Percentiles rank a stretch among this genome's conserved stretches.
phyloP scores from a whole-genome alignment of 2,113 vertebrate genomes.

The Alligator sinensis region DNA sequence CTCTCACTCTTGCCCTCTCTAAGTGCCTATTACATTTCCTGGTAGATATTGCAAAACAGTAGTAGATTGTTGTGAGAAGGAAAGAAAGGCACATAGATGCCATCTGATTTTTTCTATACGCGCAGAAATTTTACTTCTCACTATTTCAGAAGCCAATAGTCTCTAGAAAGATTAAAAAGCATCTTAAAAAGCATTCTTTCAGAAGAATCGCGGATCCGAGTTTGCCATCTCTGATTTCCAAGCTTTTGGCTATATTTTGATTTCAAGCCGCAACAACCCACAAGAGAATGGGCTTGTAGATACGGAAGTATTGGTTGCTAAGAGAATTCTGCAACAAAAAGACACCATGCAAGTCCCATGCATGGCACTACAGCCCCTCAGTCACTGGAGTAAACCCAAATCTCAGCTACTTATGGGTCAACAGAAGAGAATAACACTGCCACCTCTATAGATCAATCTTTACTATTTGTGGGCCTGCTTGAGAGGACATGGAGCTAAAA shows the following conservation, averaged over 20 bases:
- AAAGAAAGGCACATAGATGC: too few species aligned
- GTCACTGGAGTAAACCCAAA: constrained; percentile 17
- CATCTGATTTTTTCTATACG: neutral
- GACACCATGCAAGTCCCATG: neutral
- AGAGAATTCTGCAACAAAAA: neutral
- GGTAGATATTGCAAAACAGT: too few species aligned
- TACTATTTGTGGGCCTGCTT: neutral
- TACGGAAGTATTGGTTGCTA: neutral
- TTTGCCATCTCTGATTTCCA: neutral
- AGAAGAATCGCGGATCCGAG: neutral
- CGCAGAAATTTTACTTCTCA: neutral
- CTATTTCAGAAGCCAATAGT: neutral
- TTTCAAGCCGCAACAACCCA: neutral
- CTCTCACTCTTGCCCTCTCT: too few species aligned
- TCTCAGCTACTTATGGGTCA: constrained; percentile 32
- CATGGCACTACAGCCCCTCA: neutral
- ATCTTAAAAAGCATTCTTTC: neutral
- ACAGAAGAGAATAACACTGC: constrained; percentile 11
- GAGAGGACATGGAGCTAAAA: neutral
- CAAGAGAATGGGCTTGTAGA: neutral
- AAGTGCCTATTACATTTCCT: too few species aligned
- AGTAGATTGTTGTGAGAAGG: too few species aligned
- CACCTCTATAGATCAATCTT: neutral
- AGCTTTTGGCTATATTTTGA: neutral
- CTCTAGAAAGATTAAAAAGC: neutral